Conservation (phyloP, 92 coral and sea anemone species). For the Scolanthus callimorphus region DNA sequence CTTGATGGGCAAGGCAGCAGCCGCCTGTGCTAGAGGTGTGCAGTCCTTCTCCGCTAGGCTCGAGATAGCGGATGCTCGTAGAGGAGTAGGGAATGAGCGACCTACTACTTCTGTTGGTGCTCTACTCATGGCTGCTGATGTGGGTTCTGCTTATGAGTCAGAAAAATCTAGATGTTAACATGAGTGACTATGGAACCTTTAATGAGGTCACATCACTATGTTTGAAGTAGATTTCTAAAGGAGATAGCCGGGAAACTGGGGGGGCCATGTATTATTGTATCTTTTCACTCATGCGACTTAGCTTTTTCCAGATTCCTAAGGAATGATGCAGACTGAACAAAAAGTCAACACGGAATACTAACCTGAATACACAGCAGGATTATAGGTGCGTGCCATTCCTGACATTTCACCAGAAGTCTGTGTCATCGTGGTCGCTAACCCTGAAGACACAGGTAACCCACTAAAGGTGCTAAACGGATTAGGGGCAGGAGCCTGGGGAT, state of each 20-base stretch:
- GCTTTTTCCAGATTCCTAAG: no score
- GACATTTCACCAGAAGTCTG: slow-evolving; percentile 4
- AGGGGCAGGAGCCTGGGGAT: slow-evolving; percentile 59
- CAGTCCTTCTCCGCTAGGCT: slow-evolving; percentile 80
- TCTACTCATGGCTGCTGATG: no score
- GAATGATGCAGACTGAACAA: no score
- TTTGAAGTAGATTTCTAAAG: no score
- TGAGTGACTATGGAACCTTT: no score
- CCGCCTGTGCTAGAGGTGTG: slow-evolving; percentile 41
- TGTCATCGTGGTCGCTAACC: not conserved
- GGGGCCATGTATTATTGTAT: no score
- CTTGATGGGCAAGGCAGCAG: slow-evolving; percentile 27
- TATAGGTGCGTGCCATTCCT: slow-evolving; percentile 18
- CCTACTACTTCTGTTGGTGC: slow-evolving; percentile 92
- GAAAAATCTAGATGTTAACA: no score
- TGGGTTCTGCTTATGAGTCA: no score
- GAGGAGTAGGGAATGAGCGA: slow-evolving; percentile 89
- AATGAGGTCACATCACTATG: no score
- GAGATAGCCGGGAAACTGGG: no score
- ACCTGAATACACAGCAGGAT: slow-evolving; percentile 53
- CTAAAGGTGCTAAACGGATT: slow-evolving; percentile 20
- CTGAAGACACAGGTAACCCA: slow-evolving; percentile 3
- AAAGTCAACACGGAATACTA: no score
- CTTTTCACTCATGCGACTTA: no score
- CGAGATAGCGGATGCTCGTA: slow-evolving; percentile 94